Conservation (phyloP, 1,140 invertebrate genomes). For the Apis dorsata region DNA sequence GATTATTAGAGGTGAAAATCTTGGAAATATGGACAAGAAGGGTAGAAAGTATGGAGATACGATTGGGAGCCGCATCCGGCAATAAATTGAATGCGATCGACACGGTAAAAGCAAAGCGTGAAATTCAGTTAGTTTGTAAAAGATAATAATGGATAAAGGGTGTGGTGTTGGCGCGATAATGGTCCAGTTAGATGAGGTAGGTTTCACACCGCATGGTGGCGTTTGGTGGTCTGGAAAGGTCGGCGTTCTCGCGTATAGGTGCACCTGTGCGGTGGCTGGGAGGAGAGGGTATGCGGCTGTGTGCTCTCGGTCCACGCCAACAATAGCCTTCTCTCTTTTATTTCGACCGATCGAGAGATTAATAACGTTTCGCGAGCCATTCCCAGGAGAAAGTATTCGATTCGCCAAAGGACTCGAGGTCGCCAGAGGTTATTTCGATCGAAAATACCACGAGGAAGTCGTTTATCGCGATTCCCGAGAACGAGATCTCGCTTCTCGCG, state of each 20-base stretch:
- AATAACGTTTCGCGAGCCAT: conserved; percentile 47
- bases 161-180: conserved; percentile 27
- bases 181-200: not conserved
- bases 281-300: not conserved
- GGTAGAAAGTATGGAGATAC: too few species aligned
- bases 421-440: conserved; percentile 31
- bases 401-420: not conserved
- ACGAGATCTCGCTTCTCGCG: not conserved
- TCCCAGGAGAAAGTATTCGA: conserved; percentile 46
- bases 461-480: not conserved
- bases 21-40: too few species aligned
- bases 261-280: conserved; percentile 23
- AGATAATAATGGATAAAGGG: not conserved
- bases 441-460: conserved; percentile 48
- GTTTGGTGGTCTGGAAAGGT: conserved; percentile 29
- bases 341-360: conserved; percentile 47
- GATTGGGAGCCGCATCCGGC: too few species aligned
- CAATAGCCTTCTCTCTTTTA: conserved; percentile 49
- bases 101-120: not conserved
- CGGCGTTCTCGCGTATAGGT: conserved; percentile 1
- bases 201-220: conserved; percentile 21
- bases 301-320: conserved; percentile 11
- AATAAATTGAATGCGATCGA: too few species aligned
- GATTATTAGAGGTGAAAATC: too few species aligned
- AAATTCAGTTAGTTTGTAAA: not conserved